Evolutionary conservation across 2,797 vertebrate genomes (phyloP), one percentile per base, ranked within the genome.

Genomic region (Allochrocebus solatus): DNA sequence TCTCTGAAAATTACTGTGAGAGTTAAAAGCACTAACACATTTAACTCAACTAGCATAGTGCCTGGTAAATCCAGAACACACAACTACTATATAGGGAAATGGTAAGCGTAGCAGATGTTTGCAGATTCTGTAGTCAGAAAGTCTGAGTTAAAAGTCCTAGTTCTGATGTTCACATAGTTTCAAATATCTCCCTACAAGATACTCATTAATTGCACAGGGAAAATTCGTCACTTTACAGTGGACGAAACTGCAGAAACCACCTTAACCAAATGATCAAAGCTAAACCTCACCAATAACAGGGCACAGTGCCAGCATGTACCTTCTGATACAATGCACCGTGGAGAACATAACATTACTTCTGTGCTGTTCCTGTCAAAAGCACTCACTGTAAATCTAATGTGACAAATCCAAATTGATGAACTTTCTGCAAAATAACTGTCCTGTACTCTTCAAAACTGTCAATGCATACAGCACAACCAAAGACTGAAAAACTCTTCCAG

Each of bases 361-460:
- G 4, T 9, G 57, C 74, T 3, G 28, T n/a, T 74, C 79, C 59
- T 14, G 14, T 59, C 24, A n/a, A 55, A 79, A 64, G 39, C 28
- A 61, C 17, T 8, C 28, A 83, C 16, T 5, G 13, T 22, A 21
- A 24, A 39, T 48, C 53, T 30, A 33, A 79, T 0, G 0, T 0
- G 53, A 70, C 46, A 55, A 50, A 22, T 55, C 59, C 10, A 67
- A 78, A 41, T 30, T 17, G 26, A 74, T 33, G 64, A 48, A 14
- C 67, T n/a, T 48, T 61, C 95, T 48, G 26, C 24, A 21, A 17
- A 55, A n/a, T 43, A 30, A 81, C 72, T 22, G 55, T 30, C 22
- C 86, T 59, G 41, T 16, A 4, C 12, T 28, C 48, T 64, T 75
- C 28, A 14, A n/a, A 67, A n/a, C 24, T 4, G 57, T 89, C 89